These are phyloP conservation scores for Acyrthosiphon pisum DNA, from an alignment of 1,140 invertebrate species.

Conservation along the genomic window DNA sequence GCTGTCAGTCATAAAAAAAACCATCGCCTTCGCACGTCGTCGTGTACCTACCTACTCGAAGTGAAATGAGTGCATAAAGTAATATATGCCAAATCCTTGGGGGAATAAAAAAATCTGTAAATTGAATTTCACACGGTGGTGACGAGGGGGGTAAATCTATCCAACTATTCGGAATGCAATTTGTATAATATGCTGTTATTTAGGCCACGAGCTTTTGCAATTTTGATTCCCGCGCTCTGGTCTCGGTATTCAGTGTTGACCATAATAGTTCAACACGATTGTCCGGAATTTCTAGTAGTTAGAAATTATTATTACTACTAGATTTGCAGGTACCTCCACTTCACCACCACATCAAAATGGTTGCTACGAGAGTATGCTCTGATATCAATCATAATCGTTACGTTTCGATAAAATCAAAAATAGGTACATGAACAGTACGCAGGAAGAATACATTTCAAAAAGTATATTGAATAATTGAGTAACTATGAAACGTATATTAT, in stretches of 20 bases:
- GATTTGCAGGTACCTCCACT: background rate
- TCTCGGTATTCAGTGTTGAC: background rate
- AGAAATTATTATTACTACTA: background rate
- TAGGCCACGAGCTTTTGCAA: background rate
- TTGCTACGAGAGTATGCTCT: background rate
- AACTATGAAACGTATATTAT: background rate
- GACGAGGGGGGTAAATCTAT: background rate
- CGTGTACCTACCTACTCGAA: background rate
- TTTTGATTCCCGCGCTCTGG: background rate
- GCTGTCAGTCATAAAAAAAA: conserved; percentile 28
- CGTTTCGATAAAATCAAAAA: background rate
- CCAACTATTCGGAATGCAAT: background rate
- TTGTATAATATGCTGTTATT: background rate
- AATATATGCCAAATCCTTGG: background rate
- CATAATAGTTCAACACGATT: too few relatives aligned
- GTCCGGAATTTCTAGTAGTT: background rate
- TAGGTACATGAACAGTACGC: too few relatives aligned
- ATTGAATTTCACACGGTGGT: background rate
- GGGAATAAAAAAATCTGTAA: background rate
- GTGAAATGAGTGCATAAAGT: background rate
- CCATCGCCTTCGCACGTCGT: background rate
- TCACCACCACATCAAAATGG: background rate
- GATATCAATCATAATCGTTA: background rate
- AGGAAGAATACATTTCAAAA: background rate
- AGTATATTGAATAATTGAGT: background rate